phyloP scores from a whole-genome alignment of 2,888 invertebrate genomes.

The Scaptomyza cyrtandrae region DNA sequence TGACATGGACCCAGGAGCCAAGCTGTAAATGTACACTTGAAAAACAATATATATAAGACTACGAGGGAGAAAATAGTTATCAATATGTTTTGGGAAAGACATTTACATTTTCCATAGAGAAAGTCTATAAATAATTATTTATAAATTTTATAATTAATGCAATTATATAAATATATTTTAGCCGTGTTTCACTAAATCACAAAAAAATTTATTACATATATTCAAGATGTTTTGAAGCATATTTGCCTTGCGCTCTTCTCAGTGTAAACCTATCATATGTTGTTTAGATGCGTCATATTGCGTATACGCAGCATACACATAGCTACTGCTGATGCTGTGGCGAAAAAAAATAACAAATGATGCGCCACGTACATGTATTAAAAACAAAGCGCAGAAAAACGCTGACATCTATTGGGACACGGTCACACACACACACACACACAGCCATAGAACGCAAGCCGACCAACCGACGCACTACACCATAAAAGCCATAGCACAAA shows the following conservation, averaged over 20 bases:
- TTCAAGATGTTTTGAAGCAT: neutral
- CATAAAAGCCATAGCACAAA: slow-evolving; percentile 57
- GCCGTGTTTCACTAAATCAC: no score
- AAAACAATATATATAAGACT: neutral
- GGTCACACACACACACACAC: slow-evolving; percentile 9
- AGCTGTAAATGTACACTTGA: neutral
- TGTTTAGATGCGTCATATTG: slow-evolving; percentile 48
- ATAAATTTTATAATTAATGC: no score
- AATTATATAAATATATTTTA: no score
- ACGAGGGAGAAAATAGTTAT: no score
- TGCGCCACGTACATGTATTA: slow-evolving; percentile 77
- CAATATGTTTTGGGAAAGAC: no score
- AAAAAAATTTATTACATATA: no score
- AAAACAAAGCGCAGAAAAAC: slow-evolving; percentile 77
- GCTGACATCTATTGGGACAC: slow-evolving; percentile 62
- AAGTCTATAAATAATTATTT: no score
- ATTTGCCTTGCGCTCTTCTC: neutral
- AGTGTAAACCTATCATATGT: neutral
- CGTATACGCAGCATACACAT: slow-evolving; percentile 61
- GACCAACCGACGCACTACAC: slow-evolving; percentile 6
- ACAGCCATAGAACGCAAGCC: neutral
- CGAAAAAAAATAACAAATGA: slow-evolving; percentile 75
- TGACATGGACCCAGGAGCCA: slow-evolving; percentile 68
- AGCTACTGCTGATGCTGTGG: slow-evolving; percentile 26
- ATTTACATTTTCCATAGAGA: no score